Evolutionary conservation across 2,797 vertebrate genomes (phyloP).

Genomic region (Paratrypauchen microcephalus): DNA sequence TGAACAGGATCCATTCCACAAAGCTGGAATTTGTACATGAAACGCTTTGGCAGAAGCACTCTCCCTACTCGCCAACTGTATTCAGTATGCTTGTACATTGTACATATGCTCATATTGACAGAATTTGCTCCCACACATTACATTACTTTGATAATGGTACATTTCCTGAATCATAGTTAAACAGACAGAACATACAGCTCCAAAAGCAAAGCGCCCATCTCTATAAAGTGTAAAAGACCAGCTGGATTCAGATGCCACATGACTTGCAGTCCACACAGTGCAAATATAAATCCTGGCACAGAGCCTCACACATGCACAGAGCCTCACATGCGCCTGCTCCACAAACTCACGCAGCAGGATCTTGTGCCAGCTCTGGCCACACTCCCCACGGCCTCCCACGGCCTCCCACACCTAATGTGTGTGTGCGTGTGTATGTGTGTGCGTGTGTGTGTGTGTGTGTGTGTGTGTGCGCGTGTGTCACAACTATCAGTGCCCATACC

Average conservation of each 20-base stretch:
- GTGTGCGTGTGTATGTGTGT: slow-evolving; percentile 23
- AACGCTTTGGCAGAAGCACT: slow-evolving; percentile 52
- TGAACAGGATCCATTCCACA: slow-evolving; percentile 49
- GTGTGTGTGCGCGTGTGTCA: slow-evolving; percentile 35
- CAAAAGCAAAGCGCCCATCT: slow-evolving; percentile 49
- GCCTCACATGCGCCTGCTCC: slow-evolving; percentile 32
- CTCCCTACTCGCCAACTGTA: slow-evolving; percentile 45
- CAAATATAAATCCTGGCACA: slow-evolving; percentile 72
- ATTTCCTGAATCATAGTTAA: slow-evolving; percentile 55
- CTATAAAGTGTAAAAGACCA: slow-evolving; percentile 60
- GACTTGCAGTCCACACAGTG: slow-evolving; percentile 62
- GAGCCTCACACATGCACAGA: slow-evolving; percentile 45
- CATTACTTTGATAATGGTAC: slow-evolving; percentile 53
- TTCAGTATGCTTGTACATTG: slow-evolving; percentile 41
- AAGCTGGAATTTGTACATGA: slow-evolving; percentile 64
- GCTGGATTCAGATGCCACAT: slow-evolving; percentile 69
- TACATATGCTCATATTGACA: slow-evolving; percentile 63
- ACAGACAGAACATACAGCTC: slow-evolving; percentile 54
- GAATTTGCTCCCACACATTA: slow-evolving; percentile 50
- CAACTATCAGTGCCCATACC: slow-evolving; percentile 51
- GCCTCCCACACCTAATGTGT: too few species aligned
- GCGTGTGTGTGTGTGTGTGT: too few species aligned
- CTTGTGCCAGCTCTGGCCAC: slow-evolving; percentile 65
- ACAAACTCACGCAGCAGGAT: slow-evolving; percentile 35
- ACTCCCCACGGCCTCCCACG: slow-evolving; percentile 68